Evolutionary conservation across 2,797 vertebrate genomes (phyloP).

Genomic region (Acanthornis magna): DNA sequence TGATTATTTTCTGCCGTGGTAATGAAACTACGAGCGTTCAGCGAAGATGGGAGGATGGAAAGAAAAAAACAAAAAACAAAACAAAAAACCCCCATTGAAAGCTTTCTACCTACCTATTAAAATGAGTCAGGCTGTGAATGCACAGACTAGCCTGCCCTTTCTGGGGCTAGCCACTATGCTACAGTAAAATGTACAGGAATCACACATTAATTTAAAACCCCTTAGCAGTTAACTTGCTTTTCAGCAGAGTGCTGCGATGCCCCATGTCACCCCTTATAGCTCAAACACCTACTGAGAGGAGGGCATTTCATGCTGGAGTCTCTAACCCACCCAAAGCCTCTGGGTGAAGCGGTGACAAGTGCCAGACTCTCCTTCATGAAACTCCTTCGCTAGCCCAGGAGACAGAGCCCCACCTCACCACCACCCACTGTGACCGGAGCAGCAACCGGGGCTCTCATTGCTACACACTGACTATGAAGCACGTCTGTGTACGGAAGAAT

Average conservation of each 20-base stretch:
- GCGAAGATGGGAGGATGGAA: conserved; percentile 62
- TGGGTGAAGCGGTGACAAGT: conserved; percentile 50
- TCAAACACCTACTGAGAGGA: conserved; percentile 68
- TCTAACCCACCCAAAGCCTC: conserved; percentile 64
- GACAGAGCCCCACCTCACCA: conserved; percentile 44
- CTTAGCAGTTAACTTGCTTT: conserved; percentile 65
- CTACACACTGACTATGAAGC: conserved; percentile 78
- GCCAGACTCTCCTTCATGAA: conserved; percentile 65
- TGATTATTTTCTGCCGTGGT: conserved; percentile 65
- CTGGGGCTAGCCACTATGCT: conserved; percentile 75
- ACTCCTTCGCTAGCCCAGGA: conserved; percentile 62
- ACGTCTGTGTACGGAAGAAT: conserved; percentile 76
- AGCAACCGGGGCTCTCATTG: conserved; percentile 68
- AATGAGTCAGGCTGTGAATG: conserved; percentile 78
- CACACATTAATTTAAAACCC: conserved; percentile 77
- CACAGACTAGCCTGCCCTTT: conserved; percentile 70
- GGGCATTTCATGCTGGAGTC: conserved; percentile 71
- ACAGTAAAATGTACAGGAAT: conserved; percentile 78
- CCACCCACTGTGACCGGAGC: conserved; percentile 63
- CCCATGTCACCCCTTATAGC: conserved; percentile 35
- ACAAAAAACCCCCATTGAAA: conserved; percentile 67
- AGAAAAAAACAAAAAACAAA: conserved; percentile 16
- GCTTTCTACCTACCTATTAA: conserved; percentile 78
- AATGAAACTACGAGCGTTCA: conserved; percentile 70
- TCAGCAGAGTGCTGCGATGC: conserved; percentile 67